A percentile compares a stretch with the other conserved stretches of the same genome.
These are phyloP conservation scores for Acanthopleura granulata DNA, from an alignment of 2,888 invertebrate genomes.

Conservation along the genomic window DNA sequence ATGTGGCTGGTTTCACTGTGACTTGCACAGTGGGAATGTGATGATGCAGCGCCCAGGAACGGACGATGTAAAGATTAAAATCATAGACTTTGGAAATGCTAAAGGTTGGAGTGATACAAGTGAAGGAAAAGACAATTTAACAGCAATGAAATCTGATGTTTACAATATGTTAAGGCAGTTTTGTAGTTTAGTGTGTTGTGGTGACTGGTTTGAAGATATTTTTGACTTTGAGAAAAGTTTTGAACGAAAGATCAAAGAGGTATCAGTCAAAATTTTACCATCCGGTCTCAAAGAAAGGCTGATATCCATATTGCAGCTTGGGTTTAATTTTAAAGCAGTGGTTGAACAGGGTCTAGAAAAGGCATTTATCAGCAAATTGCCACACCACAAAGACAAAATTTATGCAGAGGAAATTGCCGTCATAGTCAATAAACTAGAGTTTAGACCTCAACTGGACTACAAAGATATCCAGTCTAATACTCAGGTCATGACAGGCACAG, in stretches of 20 bases:
- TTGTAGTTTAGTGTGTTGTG: neutral
- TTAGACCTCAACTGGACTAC: too few relatives aligned
- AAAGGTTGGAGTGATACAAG: too few relatives aligned
- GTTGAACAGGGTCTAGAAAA: too few relatives aligned
- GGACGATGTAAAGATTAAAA: neutral
- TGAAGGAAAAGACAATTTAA: too few relatives aligned
- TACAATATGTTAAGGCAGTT: neutral
- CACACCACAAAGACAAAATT: too few relatives aligned
- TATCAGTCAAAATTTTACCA: neutral
- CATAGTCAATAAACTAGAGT: too few relatives aligned
- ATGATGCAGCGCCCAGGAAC: neutral
- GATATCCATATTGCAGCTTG: neutral
- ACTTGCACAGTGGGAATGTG: neutral
- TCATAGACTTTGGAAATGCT: conserved; percentile 1
- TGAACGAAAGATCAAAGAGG: neutral
- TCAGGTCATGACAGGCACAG: too few relatives aligned
- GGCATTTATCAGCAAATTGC: too few relatives aligned
- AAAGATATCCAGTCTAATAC: too few relatives aligned
- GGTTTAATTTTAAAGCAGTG: neutral
- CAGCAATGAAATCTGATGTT: neutral
- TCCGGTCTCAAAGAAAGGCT: neutral
- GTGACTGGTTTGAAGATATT: neutral
- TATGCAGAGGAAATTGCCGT: too few relatives aligned
- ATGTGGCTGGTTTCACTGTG: neutral
- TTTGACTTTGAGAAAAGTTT: neutral